Percentiles rank a stretch among this genome's conserved stretches.
Conservation (phyloP, 2,797 vertebrate species). For the Galago senegalensis region DNA sequence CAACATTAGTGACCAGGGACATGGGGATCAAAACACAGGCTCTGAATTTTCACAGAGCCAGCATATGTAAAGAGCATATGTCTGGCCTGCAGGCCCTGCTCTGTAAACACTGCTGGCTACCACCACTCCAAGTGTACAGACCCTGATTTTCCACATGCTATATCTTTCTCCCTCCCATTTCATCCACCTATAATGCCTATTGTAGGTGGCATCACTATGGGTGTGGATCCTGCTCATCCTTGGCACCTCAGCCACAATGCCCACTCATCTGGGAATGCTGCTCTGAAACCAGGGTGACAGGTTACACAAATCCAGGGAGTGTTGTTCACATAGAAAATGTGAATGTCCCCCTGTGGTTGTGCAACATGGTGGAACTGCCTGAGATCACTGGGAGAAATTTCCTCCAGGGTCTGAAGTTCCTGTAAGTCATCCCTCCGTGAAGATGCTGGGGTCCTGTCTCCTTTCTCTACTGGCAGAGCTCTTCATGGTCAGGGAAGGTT, state of each 20-base stretch:
- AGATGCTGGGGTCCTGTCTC: neutral
- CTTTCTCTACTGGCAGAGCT: slow-evolving; percentile 20
- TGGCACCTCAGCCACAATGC: neutral
- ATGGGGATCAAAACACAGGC: neutral
- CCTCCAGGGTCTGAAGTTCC: neutral
- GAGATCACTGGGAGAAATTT: neutral
- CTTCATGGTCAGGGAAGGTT: neutral
- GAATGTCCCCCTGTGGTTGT: neutral
- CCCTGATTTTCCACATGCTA: neutral
- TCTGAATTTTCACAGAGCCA: neutral
- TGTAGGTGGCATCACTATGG: neutral
- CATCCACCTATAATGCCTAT: neutral
- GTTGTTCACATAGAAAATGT: neutral
- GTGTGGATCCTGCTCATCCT: neutral
- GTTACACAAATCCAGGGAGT: neutral
- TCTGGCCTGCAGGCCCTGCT: neutral
- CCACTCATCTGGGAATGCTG: neutral
- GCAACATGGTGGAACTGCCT: neutral
- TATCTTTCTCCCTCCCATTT: neutral
- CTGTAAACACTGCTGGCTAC: neutral
- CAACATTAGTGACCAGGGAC: neutral
- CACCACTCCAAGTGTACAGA: fast-evolving
- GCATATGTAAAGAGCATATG: neutral
- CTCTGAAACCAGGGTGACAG: neutral
- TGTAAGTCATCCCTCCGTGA: neutral